These are phyloP conservation scores for Ahaetulla prasina DNA, from an alignment of 2,113 vertebrate genomes.

Conservation along the genomic window DNA sequence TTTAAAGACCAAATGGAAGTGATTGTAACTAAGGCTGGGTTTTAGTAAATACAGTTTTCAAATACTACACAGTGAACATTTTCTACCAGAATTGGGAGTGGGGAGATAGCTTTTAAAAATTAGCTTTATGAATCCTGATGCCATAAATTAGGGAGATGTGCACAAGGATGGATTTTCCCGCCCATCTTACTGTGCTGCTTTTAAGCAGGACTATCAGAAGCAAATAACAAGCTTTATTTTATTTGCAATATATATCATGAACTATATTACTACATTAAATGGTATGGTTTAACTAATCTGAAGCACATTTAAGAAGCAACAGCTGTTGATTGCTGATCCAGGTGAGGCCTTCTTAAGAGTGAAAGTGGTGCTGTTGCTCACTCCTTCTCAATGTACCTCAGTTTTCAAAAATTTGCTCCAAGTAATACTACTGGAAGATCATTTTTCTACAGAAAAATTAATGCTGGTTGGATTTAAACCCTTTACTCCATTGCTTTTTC, in stretches of 20 bases:
- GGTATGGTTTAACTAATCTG: neutral
- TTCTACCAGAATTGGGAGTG: neutral
- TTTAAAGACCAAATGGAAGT: neutral
- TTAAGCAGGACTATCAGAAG: neutral
- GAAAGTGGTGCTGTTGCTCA: neutral
- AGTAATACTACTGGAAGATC: neutral
- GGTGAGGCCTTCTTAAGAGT: neutral
- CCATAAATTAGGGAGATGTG: neutral
- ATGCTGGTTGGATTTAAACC: neutral
- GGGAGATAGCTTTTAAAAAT: neutral
- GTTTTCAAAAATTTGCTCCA: neutral
- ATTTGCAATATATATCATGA: neutral
- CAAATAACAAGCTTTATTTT: neutral
- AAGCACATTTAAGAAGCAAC: neutral
- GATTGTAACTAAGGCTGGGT: neutral
- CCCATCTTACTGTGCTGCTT: neutral
- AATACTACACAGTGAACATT: neutral
- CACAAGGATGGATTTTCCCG: neutral
- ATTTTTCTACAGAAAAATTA: neutral
- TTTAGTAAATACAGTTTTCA: neutral
- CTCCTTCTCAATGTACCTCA: neutral
- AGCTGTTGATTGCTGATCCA: neutral
- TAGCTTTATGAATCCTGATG: neutral
- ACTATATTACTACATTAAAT: neutral
- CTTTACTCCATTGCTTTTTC: neutral